Evolutionary conservation across 2,888 invertebrate species (phyloP).

Genomic region (Cryptocephalus primarius): DNA sequence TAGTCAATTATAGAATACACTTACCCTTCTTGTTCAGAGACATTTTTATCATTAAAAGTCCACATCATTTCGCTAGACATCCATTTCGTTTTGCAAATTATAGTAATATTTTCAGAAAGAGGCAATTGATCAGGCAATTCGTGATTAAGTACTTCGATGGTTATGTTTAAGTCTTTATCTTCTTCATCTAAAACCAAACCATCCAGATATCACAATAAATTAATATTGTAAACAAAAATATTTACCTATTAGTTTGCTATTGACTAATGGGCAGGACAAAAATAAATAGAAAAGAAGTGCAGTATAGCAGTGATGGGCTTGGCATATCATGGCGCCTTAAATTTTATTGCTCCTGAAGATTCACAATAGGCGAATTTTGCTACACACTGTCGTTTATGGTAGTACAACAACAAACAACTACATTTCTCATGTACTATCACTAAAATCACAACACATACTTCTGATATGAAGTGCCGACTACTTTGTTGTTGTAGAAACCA

Average conservation of each 20-base stretch:
- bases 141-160: conserved; percentile 31
- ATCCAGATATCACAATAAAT: not conserved
- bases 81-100: conserved; percentile 44
- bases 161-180: conserved; percentile 29
- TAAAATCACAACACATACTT: conserved; percentile 22
- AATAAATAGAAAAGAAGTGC: conserved; percentile 26
- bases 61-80: conserved; percentile 45
- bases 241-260: conserved; percentile 30
- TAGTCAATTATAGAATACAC: conserved; percentile 1
- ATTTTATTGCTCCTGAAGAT: conserved; percentile 16
- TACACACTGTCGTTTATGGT: conserved; percentile 20
- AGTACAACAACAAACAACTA: conserved; percentile 18
- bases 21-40: conserved; percentile 43
- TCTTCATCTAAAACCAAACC: conserved; percentile 21
- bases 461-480: conserved; percentile 26
- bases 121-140: conserved; percentile 28
- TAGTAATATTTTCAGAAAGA: conserved; percentile 40
- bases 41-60: conserved; percentile 45
- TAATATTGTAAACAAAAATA: conserved; percentile 5
- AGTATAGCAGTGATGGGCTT: conserved; percentile 33
- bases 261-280: conserved; percentile 20
- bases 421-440: conserved; percentile 21
- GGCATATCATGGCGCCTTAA: conserved; percentile 36
- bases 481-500: conserved; percentile 27
- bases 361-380: conserved; percentile 16